Evolutionary conservation across 2,888 invertebrate genomes (phyloP).

Genomic region (Drosophila nr. medialis): DNA sequence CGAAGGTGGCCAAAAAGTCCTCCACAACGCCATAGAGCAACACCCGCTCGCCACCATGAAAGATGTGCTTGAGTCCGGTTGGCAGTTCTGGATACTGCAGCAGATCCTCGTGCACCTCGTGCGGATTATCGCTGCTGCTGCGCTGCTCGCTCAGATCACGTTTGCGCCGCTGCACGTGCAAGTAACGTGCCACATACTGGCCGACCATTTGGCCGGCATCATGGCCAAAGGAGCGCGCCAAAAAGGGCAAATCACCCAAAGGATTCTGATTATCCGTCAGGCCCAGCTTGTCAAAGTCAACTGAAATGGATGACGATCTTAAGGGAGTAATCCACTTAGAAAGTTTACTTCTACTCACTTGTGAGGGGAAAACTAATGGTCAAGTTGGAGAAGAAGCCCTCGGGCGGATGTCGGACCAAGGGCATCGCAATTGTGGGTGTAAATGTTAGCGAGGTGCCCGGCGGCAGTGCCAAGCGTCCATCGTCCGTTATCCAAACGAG

Average conservation of each 20-base stretch:
- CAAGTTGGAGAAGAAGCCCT: slow-evolving; percentile 93
- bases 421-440: slow-evolving; percentile 93
- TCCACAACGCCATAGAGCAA: slow-evolving; percentile 91
- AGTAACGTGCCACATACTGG: slow-evolving; percentile 90
- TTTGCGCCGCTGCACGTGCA: slow-evolving; percentile 87
- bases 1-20: slow-evolving; percentile 92
- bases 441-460: slow-evolving; percentile 92
- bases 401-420: slow-evolving; percentile 93
- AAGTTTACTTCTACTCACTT: slow-evolving; percentile 88
- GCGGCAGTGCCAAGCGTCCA: slow-evolving; percentile 92
- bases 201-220: slow-evolving; percentile 88
- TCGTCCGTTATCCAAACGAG: slow-evolving; percentile 94
- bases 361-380: slow-evolving; percentile 93
- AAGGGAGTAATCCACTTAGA: slow-evolving; percentile 16
- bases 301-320: slow-evolving; percentile 84
- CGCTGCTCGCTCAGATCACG: slow-evolving; percentile 83
- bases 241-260: slow-evolving; percentile 90
- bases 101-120: slow-evolving; percentile 60
- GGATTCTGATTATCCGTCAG: slow-evolving; percentile 96
- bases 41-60: slow-evolving; percentile 93
- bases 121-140: slow-evolving; percentile 46
- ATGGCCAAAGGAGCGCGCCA: slow-evolving; percentile 91
- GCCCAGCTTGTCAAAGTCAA: slow-evolving; percentile 93
- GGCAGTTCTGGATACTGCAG: slow-evolving; percentile 83
- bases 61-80: slow-evolving; percentile 85